Percentiles rank a stretch among this genome's conserved stretches.
Conservation (phyloP, 1,140 invertebrate genomes). For the Drosophila micromelanica region DNA sequence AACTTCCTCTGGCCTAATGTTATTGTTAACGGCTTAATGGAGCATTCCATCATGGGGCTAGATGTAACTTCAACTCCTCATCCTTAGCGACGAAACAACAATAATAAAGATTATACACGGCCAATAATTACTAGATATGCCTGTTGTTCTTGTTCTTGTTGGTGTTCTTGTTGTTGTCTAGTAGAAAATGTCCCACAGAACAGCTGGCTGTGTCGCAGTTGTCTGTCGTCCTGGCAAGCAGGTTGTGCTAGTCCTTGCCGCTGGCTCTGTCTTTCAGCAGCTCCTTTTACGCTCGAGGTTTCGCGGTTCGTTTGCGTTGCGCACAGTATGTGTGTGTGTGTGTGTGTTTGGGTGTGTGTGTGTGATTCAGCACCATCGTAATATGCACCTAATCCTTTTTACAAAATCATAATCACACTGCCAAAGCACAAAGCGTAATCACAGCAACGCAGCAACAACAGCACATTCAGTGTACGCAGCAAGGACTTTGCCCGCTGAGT, state of each 20-base stretch:
- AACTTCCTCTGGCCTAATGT: constrained; percentile 55
- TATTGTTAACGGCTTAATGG: constrained; percentile 82
- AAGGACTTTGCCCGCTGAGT: constrained; percentile 52
- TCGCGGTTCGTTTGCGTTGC: constrained; percentile 73
- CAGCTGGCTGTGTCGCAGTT: constrained; percentile 39
- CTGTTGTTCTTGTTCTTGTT: constrained; percentile 17
- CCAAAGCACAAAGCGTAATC: constrained; percentile 69
- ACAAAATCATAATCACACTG: constrained; percentile 76
- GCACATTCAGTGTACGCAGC: constrained; percentile 28
- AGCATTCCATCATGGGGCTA: constrained; percentile 64
- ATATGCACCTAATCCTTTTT: constrained; percentile 82
- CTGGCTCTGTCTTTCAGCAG: constrained; percentile 35
- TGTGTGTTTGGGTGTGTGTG: constrained; percentile 17
- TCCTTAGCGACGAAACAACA: constrained; percentile 47
- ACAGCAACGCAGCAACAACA: constrained; percentile 57
- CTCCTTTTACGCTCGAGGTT: constrained; percentile 57
- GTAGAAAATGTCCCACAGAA: constrained; percentile 30
- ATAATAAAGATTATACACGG: constrained; percentile 82
- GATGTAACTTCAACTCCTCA: constrained; percentile 44
- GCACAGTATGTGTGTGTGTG: constrained; percentile 25
- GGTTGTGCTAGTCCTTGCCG: constrained; percentile 40
- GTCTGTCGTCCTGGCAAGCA: constrained; percentile 23
- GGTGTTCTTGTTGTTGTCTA: constrained; percentile 26
- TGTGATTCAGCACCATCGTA: constrained; percentile 45
- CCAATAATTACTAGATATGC: constrained; percentile 74